Evolutionary conservation across 53 echinoderm and acorn worm species (phyloP).

Genomic region (Actinopyga echinites): DNA sequence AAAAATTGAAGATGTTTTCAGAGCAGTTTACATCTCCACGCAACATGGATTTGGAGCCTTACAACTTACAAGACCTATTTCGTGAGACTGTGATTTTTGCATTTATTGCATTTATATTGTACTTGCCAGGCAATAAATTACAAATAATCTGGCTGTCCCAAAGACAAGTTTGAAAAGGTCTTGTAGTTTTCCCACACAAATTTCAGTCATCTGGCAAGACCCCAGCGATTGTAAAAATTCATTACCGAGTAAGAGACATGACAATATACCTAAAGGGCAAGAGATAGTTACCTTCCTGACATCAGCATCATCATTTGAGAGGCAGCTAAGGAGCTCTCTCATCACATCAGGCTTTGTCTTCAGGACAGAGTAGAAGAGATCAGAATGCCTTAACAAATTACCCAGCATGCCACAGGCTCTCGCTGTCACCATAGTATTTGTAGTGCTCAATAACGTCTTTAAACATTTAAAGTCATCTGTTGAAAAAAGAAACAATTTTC

Average conservation of each 20-base stretch:
- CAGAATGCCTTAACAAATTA: slow-evolving; percentile 87
- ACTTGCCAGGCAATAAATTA: too few relatives aligned
- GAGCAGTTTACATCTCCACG: too few relatives aligned
- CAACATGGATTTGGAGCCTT: too few relatives aligned
- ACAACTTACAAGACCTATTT: too few relatives aligned
- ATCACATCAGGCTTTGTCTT: slow-evolving; percentile 68
- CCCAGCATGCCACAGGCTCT: slow-evolving; percentile 87
- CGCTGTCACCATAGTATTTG: slow-evolving; percentile 67
- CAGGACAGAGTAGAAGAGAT: slow-evolving; percentile 73
- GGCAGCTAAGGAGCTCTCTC: slow-evolving; percentile 50
- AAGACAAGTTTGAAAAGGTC: too few relatives aligned
- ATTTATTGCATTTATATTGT: too few relatives aligned
- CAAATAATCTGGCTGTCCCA: too few relatives aligned
- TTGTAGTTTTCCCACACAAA: too few relatives aligned
- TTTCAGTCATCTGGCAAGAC: not conserved
- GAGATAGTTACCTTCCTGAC: slow-evolving; percentile 75
- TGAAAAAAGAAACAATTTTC: not conserved
- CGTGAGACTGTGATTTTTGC: too few relatives aligned
- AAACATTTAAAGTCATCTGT: slow-evolving; percentile 66
- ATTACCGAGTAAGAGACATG: not conserved
- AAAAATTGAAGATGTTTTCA: too few relatives aligned
- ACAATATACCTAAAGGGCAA: not conserved
- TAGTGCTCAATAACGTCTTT: slow-evolving; percentile 55
- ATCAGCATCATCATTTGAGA: slow-evolving; percentile 78
- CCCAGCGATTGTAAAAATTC: not conserved